Evolutionary conservation across 1,140 invertebrate species (phyloP).

Genomic region (Lethrus apterus): DNA sequence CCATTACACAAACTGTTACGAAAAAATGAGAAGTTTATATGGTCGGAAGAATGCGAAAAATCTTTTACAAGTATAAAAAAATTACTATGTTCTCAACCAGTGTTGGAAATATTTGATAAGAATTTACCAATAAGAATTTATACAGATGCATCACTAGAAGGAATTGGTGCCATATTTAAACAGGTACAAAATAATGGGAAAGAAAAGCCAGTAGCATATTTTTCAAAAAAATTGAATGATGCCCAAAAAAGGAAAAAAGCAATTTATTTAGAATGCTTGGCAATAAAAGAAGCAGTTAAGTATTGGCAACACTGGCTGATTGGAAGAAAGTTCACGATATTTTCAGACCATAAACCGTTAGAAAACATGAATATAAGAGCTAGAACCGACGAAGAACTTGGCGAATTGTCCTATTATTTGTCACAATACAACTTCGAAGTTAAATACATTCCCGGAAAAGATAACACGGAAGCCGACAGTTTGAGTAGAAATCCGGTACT

Average conservation of each 20-base stretch:
- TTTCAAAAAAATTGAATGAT: conserved; percentile 34
- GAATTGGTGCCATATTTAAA: conserved; percentile 38
- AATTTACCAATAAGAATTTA: conserved; percentile 18
- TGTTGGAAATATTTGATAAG: background rate
- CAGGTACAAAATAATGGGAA: conserved; percentile 27
- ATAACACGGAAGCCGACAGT: conserved; percentile 37
- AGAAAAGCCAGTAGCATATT: conserved; percentile 31
- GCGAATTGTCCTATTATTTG: conserved; percentile 37
- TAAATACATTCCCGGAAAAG: conserved; percentile 36
- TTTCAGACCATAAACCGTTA: conserved; percentile 39
- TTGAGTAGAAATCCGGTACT: conserved; percentile 38
- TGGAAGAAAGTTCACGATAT: conserved; percentile 35
- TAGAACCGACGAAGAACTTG: conserved; percentile 34
- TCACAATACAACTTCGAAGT: conserved; percentile 38
- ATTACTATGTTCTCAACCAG: conserved; percentile 7
- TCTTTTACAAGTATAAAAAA: too few relatives aligned
- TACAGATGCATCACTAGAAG: conserved; percentile 26
- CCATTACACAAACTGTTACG: conserved; percentile 25
- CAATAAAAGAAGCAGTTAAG: conserved; percentile 40
- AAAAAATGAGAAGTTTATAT: conserved; percentile 25
- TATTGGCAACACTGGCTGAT: conserved; percentile 41
- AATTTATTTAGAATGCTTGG: conserved; percentile 36
- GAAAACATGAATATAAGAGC: conserved; percentile 39
- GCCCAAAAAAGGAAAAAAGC: conserved; percentile 35
- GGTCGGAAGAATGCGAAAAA: too few relatives aligned